Conservation (phyloP, 2,113 vertebrate species). For the Dicrurus megarhynchus region DNA sequence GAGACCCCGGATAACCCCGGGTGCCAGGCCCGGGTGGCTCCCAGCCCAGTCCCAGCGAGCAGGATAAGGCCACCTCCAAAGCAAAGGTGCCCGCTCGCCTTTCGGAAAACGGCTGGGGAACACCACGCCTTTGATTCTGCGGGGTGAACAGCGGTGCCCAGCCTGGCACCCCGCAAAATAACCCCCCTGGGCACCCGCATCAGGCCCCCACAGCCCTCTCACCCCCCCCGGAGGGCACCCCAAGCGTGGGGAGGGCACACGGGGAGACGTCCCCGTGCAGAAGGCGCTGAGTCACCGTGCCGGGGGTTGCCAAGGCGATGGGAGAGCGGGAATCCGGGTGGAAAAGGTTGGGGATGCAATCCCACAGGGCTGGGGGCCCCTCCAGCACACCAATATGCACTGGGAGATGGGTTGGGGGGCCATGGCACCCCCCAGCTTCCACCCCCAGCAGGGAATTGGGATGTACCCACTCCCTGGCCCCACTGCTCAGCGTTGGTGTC, state of each 20-base stretch:
- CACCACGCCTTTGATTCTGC: background rate
- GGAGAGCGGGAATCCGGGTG: background rate
- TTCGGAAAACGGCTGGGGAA: background rate
- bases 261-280: background rate
- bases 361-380: background rate
- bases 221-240: rapidly evolving
- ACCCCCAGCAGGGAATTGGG: background rate
- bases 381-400: background rate
- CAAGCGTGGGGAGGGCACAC: background rate
- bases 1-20: background rate
- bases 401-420: background rate
- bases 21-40: background rate
- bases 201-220: background rate
- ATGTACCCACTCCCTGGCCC: background rate
- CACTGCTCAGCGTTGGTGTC: background rate
- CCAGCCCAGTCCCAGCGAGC: background rate
- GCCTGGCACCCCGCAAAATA: background rate
- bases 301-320: slow-evolving; percentile 59
- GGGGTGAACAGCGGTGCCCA: background rate
- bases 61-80: background rate
- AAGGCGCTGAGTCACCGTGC: background rate
- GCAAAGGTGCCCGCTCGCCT: background rate
- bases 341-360: background rate
- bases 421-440: rapidly evolving
- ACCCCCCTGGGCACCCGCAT: background rate